phyloP scores from a whole-genome alignment of 2,888 invertebrate species.

The Drosophila atroscutellata region DNA sequence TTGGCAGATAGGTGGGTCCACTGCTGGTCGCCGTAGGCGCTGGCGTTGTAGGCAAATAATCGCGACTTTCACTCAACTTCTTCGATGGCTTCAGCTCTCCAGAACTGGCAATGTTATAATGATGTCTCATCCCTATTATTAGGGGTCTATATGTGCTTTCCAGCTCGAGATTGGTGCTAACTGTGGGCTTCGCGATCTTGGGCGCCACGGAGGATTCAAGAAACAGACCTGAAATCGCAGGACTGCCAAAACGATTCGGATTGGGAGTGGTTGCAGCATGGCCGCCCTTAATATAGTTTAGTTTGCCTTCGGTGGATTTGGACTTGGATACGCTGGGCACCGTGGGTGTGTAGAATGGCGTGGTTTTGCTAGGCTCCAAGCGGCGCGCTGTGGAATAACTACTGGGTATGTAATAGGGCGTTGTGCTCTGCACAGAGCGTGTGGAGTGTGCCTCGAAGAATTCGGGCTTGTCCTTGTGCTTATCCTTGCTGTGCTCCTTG shows the following conservation, averaged over 20 bases:
- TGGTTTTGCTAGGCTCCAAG: slow-evolving; percentile 82
- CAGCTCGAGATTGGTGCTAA: slow-evolving; percentile 44
- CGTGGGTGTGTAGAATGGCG: slow-evolving; percentile 85
- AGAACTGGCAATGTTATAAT: slow-evolving; percentile 69
- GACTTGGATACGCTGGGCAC: slow-evolving; percentile 80
- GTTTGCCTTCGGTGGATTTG: slow-evolving; percentile 77
- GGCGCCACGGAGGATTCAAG: slow-evolving; percentile 61
- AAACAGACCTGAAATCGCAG: slow-evolving; percentile 57
- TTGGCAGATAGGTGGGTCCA: slow-evolving; percentile 83
- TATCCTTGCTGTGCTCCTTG: slow-evolving; percentile 63
- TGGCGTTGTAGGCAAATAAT: slow-evolving; percentile 66
- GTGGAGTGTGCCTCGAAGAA: slow-evolving; percentile 62
- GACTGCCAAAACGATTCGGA: slow-evolving; percentile 70
- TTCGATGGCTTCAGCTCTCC: slow-evolving; percentile 58
- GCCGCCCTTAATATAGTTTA: slow-evolving; percentile 68
- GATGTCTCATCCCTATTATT: slow-evolving; percentile 76
- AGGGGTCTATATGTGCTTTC: slow-evolving; percentile 73
- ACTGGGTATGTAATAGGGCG: slow-evolving; percentile 72
- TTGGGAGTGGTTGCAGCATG: slow-evolving; percentile 72
- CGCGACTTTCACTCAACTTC: slow-evolving; percentile 55
- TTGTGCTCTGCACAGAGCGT: slow-evolving; percentile 62
- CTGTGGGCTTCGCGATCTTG: slow-evolving; percentile 58
- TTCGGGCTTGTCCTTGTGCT: slow-evolving; percentile 59
- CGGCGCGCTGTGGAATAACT: slow-evolving; percentile 83
- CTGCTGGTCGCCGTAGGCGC: slow-evolving; percentile 69